These are phyloP conservation scores for Plecturocebus donacophilus DNA, from an alignment of 2,113 vertebrate species.

Conservation along the genomic window DNA sequence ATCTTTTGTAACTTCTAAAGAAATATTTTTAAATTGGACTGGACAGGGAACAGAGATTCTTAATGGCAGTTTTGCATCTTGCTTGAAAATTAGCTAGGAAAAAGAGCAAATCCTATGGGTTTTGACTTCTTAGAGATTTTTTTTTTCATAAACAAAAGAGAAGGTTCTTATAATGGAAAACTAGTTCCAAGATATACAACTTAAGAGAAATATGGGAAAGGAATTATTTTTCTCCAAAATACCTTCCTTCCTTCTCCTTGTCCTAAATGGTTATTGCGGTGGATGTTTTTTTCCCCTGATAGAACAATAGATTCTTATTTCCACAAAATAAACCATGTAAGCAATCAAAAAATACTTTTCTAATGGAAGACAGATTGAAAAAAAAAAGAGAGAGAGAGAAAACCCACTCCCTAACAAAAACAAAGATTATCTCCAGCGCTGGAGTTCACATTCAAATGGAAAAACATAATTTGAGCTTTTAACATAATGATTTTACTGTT, in stretches of 20 bases:
- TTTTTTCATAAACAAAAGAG: constrained; percentile 80
- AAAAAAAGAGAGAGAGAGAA: background rate
- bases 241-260: constrained; percentile 82
- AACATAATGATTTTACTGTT: constrained; percentile 65
- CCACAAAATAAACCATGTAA: constrained; percentile 75
- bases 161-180: constrained; percentile 77
- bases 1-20: constrained; percentile 75
- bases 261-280: constrained; percentile 75
- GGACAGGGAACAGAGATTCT: constrained; percentile 72
- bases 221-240: constrained; percentile 84
- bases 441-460: constrained; percentile 45
- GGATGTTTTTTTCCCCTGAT: constrained; percentile 19
- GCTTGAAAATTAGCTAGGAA: constrained; percentile 75
- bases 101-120: constrained; percentile 80
- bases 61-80: constrained; percentile 71
- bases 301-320: constrained; percentile 83
- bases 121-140: constrained; percentile 74
- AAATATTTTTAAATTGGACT: constrained; percentile 72
- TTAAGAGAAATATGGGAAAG: constrained; percentile 78
- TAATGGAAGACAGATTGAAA: constrained; percentile 53
- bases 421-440: constrained; percentile 58
- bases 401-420: constrained; percentile 51
- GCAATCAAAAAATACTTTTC: constrained; percentile 75
- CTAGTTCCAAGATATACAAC: constrained; percentile 86
- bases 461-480: constrained; percentile 69